Evolutionary conservation across 1,140 invertebrate species (phyloP).

Genomic region (Drosophila chauvacae): DNA sequence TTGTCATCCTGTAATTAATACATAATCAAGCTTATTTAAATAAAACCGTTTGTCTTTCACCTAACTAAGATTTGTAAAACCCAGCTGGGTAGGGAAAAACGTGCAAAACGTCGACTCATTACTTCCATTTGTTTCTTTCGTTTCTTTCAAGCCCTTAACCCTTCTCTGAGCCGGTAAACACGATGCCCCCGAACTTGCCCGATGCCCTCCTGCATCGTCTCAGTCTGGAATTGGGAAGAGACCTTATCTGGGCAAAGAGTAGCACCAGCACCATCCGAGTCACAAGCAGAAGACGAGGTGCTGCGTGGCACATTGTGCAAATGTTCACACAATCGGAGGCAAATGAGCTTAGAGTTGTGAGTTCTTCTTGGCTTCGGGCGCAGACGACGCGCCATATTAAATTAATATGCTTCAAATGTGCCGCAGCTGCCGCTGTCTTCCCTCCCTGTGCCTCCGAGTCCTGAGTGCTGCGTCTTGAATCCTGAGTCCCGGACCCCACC

Average conservation of each 20-base stretch:
- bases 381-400: slow-evolving; percentile 49
- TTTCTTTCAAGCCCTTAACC: slow-evolving; percentile 43
- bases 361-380: slow-evolving; percentile 14
- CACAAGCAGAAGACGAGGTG: slow-evolving; percentile 2
- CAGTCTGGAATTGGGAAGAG: slow-evolving; percentile 5
- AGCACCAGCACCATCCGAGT: slow-evolving; percentile 4
- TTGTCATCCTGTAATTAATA: background rate
- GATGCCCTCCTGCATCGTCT: background rate
- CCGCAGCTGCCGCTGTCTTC: slow-evolving; percentile 13
- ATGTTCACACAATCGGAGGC: slow-evolving; percentile 64
- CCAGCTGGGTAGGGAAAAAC: slow-evolving; percentile 17
- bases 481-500: background rate
- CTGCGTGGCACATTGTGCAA: slow-evolving; percentile 50
- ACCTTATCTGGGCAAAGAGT: slow-evolving; percentile 42
- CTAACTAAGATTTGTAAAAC: background rate
- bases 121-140: slow-evolving; percentile 25
- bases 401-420: slow-evolving; percentile 62
- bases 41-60: background rate
- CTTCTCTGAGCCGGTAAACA: slow-evolving; percentile 22
- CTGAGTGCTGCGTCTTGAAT: background rate
- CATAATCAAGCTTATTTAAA: background rate
- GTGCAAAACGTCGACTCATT: slow-evolving; percentile 30
- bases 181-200: background rate
- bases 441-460: background rate
- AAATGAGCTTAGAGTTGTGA: slow-evolving; percentile 58